phyloP scores from a whole-genome alignment of 1,140 invertebrate species.

The Neodiprion pinetum region DNA sequence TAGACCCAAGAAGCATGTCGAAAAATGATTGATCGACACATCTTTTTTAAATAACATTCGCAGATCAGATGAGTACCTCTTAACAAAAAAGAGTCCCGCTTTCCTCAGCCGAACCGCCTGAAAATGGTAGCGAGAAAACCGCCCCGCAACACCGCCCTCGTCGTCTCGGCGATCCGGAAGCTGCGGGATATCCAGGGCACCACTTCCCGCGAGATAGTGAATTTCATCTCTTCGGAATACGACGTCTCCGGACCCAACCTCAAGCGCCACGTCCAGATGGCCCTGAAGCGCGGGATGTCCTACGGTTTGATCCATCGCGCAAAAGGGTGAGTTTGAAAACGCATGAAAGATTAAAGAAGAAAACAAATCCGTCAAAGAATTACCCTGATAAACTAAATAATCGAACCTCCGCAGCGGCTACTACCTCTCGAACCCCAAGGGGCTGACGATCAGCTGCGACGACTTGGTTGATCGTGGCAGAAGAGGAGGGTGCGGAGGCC shows the following conservation, averaged over 20 bases:
- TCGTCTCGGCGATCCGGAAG: conserved; percentile 50
- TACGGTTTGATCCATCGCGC: conserved; percentile 35
- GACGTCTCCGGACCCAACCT: conserved; percentile 39
- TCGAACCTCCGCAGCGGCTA: not conserved
- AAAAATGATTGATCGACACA: too few relatives aligned
- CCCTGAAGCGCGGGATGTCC: conserved; percentile 44
- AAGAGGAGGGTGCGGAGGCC: not conserved
- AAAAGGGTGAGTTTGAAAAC: not conserved
- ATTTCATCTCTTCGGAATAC: conserved; percentile 51
- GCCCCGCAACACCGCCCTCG: conserved; percentile 47
- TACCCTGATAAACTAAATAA: not conserved
- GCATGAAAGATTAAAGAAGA: not conserved
- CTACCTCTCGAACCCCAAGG: not conserved
- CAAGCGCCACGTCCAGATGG: conserved; percentile 45
- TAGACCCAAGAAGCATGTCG: too few relatives aligned
- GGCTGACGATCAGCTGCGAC: not conserved
- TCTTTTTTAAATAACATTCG: not conserved
- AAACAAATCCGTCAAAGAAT: not conserved
- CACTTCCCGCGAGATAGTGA: conserved; percentile 50
- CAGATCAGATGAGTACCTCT: not conserved
- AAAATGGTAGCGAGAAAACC: conserved; percentile 22
- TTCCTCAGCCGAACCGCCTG: not conserved
- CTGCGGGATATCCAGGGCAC: conserved; percentile 54
- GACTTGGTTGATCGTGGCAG: not conserved
- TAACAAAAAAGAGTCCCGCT: not conserved